Evolutionary conservation across 2,797 vertebrate genomes (phyloP), one percentile per base, ranked within the genome.

Genomic region (Diplodus puntazzo): DNA sequence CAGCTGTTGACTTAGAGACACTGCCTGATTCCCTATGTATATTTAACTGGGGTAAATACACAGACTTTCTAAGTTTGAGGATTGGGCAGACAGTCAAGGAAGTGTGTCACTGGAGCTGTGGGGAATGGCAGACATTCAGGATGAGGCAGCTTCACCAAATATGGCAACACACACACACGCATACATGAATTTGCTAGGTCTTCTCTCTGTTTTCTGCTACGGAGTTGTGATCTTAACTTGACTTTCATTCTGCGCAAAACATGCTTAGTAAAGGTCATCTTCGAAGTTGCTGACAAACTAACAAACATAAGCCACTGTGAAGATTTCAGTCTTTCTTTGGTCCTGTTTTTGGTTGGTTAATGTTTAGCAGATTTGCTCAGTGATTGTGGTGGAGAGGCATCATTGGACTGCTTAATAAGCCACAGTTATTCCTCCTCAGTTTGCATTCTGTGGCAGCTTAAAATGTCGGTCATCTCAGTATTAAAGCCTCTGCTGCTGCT

Each of bases 121-220:
- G 48, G 64, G 61, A 81, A 73, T 43, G 2, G 70, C 61, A 71
- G 52, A n/a, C 78, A 61, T 75, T 83, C 75, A 72, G 63, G 58
- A 73, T 61, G 57, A 63, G 76, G 64, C 50, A 54, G 60, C 66
- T 52, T 86, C 81, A 92, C 92, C 93, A 91, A 89, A 95, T 92
- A 95, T 88, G 92, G 93, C 11, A 75, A 73, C 55, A 46, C 77
- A 65, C 54, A 59, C 77, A 65, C 21, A 27, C 8, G 23, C 67
- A 27, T n/a, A 49, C 2, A 0, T 7, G 14, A 59, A 81, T 71
- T 48, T 71, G 43, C 69, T 30, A 6, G 42, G 5, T 58, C 16
- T 27, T 18, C 18, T 18, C 23, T 50, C 25, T 50, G 18, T 57
- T 69, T 54, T 72, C 62, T 73, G n/a, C 42, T 12, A 25, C 4